These are phyloP conservation scores for Amphipyra tragopoginis DNA, from an alignment of 2,888 invertebrate genomes.

Conservation along the genomic window DNA sequence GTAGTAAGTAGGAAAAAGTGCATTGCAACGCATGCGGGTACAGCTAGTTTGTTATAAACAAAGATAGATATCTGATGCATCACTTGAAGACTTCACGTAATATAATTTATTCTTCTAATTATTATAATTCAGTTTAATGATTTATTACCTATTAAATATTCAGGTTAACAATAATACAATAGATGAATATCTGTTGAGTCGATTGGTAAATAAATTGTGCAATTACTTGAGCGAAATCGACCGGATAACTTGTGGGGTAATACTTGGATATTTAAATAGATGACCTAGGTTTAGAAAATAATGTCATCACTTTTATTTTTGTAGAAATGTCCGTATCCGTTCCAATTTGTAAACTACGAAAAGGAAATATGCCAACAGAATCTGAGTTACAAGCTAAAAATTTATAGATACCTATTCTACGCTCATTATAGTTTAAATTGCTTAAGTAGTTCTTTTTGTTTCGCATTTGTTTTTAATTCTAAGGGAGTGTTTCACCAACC, in stretches of 20 bases:
- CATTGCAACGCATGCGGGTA: no score
- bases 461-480: no score
- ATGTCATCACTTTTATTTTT: background rate
- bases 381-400: background rate
- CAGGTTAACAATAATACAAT: slow-evolving; percentile 39
- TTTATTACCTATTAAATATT: slow-evolving; percentile 33
- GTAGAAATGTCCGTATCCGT: background rate
- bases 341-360: background rate
- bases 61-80: background rate
- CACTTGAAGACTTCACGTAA: slow-evolving; percentile 3
- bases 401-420: no score
- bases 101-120: slow-evolving; percentile 36
- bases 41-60: background rate
- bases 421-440: no score
- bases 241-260: slow-evolving; percentile 7
- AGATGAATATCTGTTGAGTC: slow-evolving; percentile 25
- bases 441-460: no score
- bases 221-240: slow-evolving; percentile 44
- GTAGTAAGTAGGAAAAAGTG: no score
- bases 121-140: slow-evolving; percentile 24
- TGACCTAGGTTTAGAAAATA: slow-evolving; percentile 16
- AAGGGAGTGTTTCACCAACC: no score
- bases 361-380: no score
- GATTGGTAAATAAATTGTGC: slow-evolving; percentile 30
- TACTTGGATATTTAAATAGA: slow-evolving; percentile 15